These are phyloP conservation scores for Python bivittatus DNA, from an alignment of 2,113 vertebrate species.

Conservation along the genomic window DNA sequence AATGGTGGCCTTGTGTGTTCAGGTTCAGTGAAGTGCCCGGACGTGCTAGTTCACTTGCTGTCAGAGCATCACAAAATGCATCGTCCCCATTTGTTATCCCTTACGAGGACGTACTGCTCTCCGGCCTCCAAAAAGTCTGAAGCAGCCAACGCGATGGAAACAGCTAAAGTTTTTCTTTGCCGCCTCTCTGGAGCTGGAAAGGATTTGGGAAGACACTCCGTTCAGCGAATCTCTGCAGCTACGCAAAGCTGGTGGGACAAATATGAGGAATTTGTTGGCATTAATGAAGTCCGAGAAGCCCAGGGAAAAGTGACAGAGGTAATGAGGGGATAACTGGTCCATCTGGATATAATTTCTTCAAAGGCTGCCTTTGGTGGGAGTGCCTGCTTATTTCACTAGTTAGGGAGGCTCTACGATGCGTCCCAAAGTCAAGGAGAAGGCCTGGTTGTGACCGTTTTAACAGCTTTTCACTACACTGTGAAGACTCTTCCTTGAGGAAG, in stretches of 20 bases:
- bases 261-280: conserved; percentile 95
- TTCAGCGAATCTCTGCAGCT: conserved; percentile 65
- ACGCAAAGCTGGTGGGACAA: conserved; percentile 87
- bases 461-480: background rate
- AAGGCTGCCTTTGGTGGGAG: background rate
- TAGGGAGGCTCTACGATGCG: too few relatives aligned
- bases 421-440: too few relatives aligned
- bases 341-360: background rate
- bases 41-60: conserved; percentile 42
- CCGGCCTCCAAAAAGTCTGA: conserved; percentile 60
- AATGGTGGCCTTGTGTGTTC: conserved; percentile 25
- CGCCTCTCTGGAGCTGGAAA: conserved; percentile 74
- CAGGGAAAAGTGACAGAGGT: conserved; percentile 89
- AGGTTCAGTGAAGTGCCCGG: conserved; percentile 71
- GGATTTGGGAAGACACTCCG: conserved; percentile 73
- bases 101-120: conserved; percentile 72
- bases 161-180: conserved; percentile 60
- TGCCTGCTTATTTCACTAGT: background rate
- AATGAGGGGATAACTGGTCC: background rate
- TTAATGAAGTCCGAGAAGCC: conserved; percentile 89
- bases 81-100: conserved; percentile 49
- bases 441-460: background rate
- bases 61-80: conserved; percentile 69
- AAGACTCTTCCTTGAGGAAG: background rate
- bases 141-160: conserved; percentile 59